Percentiles rank a stretch among this genome's conserved stretches.
These are phyloP conservation scores for Acleris literana DNA, from an alignment of 2,888 invertebrate species.

Conservation along the genomic window DNA sequence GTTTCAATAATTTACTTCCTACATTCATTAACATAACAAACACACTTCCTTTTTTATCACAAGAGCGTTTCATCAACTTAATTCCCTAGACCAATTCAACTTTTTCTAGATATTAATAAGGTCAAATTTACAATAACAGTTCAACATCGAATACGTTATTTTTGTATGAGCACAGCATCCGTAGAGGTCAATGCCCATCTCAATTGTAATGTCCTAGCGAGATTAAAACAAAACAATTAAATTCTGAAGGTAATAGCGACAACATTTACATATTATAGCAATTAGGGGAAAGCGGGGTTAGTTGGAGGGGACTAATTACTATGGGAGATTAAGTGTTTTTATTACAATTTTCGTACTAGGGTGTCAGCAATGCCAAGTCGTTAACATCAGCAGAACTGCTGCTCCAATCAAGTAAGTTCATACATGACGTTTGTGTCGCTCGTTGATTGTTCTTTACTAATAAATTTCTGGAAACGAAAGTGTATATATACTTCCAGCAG, in stretches of 20 bases:
- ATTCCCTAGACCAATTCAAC: too few relatives aligned
- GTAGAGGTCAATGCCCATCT: slow-evolving; percentile 38
- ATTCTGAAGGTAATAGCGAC: slow-evolving; percentile 49
- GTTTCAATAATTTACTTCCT: background rate
- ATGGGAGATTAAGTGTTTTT: slow-evolving; percentile 25
- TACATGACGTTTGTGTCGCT: too few relatives aligned
- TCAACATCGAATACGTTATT: too few relatives aligned
- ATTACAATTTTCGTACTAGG: slow-evolving; percentile 16
- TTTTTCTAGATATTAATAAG: too few relatives aligned
- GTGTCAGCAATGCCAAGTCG: too few relatives aligned
- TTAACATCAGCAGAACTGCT: too few relatives aligned
- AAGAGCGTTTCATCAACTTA: too few relatives aligned
- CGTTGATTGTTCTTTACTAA: too few relatives aligned
- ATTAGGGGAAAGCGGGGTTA: slow-evolving; percentile 49
- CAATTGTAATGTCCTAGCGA: slow-evolving; percentile 43
- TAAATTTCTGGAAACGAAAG: too few relatives aligned
- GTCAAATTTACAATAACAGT: too few relatives aligned
- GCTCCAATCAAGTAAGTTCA: too few relatives aligned
- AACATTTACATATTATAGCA: slow-evolving; percentile 58
- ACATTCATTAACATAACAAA: slow-evolving; percentile 6
- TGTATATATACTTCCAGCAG: too few relatives aligned
- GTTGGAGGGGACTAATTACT: slow-evolving; percentile 14
- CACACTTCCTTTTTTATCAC: background rate
- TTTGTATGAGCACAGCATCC: background rate
- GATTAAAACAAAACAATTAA: slow-evolving; percentile 62